Base-by-base conservation (phyloP, 2,113 vertebrate species). In the Otis tarda region DNA sequence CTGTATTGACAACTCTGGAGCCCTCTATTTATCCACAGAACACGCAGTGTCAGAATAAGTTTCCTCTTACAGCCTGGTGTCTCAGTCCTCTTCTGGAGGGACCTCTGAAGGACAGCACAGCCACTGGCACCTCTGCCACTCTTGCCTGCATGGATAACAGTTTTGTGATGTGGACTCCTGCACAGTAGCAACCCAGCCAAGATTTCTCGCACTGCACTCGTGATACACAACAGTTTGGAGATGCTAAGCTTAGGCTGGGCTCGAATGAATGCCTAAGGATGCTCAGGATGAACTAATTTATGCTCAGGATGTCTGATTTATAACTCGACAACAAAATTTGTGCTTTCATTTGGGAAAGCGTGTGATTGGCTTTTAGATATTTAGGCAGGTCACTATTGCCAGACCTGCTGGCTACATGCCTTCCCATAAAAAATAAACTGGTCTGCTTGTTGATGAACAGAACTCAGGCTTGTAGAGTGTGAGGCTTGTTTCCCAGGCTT, bases 1-100 rank as follows among this genome's bases (percentile, higher is more conserved):
- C 93, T 95, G 93, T 91, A 89, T 91, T 97, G 87, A 91, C 95
- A 96, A 81, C 56, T 95, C 91, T 61, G 75, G 57, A 85, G 81
- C 53, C 75, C 71, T 92, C 81, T 87, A 75, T 96, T 95, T 95
- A 95, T 94, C 75, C 70, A 50, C 52, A 67, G 89, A 95, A 50
- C 52, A 96, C 78, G 56, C 79, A 50, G 53, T 39, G 69, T 91
- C 78, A 92, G 79, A 78, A 19, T 41, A 43, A 82, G 81, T 78
- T 91, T 94, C 27, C 31, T 90, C 47, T 74, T 24, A 11, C 27
- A 59, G 22, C 15, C 19, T 68, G 14, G 59, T 35, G 69, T 71
- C 65, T 86, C 78, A 78, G 1, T 52, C 55, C 13, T 73, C 31
- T 33, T 19, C 28, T n/a, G 31, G 22, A 73, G 67, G 30, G 27